phyloP scores from a whole-genome alignment of 1,140 invertebrate species.

The Leptopilina boulardi region DNA sequence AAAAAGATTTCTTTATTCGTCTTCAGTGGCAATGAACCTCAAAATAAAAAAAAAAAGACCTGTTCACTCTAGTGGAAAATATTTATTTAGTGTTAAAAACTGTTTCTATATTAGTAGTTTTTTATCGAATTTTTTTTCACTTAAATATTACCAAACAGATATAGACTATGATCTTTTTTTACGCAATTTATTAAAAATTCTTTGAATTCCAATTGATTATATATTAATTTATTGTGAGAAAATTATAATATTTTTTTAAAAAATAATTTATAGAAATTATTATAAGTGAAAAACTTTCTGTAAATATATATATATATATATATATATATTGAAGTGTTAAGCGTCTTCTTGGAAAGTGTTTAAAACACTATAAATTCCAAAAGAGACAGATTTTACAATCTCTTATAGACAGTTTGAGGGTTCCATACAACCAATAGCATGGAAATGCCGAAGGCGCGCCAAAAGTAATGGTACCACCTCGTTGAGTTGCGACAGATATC shows the following conservation, averaged over 20 bases:
- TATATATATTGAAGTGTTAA: too few relatives aligned
- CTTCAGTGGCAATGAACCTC: background rate
- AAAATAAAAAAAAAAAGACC: background rate
- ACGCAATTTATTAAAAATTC: background rate
- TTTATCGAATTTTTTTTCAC: background rate
- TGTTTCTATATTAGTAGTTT: background rate
- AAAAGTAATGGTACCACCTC: slow-evolving; percentile 56
- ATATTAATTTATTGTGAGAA: background rate
- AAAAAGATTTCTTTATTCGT: background rate
- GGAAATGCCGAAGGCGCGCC: slow-evolving; percentile 56
- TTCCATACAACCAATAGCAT: slow-evolving; percentile 5
- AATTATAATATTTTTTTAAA: too few relatives aligned
- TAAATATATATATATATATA: too few relatives aligned
- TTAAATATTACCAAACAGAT: background rate
- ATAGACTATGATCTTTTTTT: background rate
- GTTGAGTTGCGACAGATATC: slow-evolving; percentile 54
- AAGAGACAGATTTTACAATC: slow-evolving; percentile 47
- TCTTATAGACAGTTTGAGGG: slow-evolving; percentile 14
- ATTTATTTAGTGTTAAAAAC: background rate
- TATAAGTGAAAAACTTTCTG: too few relatives aligned
- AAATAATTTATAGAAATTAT: too few relatives aligned
- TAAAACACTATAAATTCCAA: slow-evolving; percentile 35
- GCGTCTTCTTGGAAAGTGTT: slow-evolving; percentile 43
- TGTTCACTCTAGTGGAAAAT: background rate
- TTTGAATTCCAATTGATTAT: background rate